Base-by-base conservation (phyloP, 2,113 vertebrate species). In the Nothocercus julius region DNA sequence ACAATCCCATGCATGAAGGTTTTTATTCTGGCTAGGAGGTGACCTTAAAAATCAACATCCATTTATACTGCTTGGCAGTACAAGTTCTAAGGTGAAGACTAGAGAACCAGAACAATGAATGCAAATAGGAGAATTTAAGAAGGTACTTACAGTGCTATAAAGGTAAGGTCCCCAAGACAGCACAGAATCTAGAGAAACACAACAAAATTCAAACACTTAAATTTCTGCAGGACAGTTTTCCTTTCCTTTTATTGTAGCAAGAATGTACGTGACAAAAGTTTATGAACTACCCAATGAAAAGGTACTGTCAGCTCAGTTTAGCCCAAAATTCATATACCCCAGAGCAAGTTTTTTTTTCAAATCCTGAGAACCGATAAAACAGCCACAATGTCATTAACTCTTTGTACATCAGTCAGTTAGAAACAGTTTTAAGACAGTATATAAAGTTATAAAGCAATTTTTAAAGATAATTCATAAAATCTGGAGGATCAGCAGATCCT, bases 111-210 rank as follows among this genome's bases (percentile, higher is more conserved):
- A 44, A 14, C 61, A 44, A 38, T 53, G 49, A 56, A 18, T 34
- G 44, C 42, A 49, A 77, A 73, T 13, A 25, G 45, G 42, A 49
- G 11, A 77, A n/a, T 5, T 72, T 13, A 47, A 88, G 47, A 54
- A 27, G 45, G 69, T 97, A 99, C 99, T 99, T 94, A 99, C 99
- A 56, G 98, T 98, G 77, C 98, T 99, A 96, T 99, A 99, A 34
- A 99, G 98, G 90, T 99, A 99, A 9, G 98, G 99, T 2, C 98
- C 99, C 99, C 99, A 99, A 32, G 99, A 98, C 94, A 99, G 96
- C 82, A 99, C 99, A 4, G 99, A 99, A 96, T 99, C 99, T 99
- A 82, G 94, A 97, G 85, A 89, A 95, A 94, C 8, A 67, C 80
- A 79, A 93, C 12, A 83, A 45, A 85, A 84, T 64, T 61, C 58